Evolutionary conservation across 1,140 invertebrate genomes (phyloP).

Genomic region (Hypsibius dujardini): DNA sequence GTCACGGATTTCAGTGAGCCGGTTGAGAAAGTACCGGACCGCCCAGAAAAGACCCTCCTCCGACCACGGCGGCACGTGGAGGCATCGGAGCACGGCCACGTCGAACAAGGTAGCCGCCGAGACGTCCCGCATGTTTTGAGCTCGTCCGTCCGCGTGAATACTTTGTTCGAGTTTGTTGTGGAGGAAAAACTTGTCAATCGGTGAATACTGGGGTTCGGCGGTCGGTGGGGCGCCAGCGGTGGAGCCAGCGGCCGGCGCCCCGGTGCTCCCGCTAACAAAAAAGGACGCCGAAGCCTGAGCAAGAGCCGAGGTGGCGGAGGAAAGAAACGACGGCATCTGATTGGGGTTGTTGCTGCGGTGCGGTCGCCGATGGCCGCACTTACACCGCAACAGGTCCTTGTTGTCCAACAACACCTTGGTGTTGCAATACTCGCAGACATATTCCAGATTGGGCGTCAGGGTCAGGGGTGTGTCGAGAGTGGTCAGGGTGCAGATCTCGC

Average conservation of each 20-base stretch:
- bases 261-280: neutral
- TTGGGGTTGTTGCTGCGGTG: neutral
- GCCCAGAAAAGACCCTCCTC: slow-evolving; percentile 96
- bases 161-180: neutral
- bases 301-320: slow-evolving; percentile 4
- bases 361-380: slow-evolving; percentile 11
- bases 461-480: slow-evolving; percentile 19
- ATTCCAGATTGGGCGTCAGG: slow-evolving; percentile 25
- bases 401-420: slow-evolving; percentile 25
- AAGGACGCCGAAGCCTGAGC: neutral
- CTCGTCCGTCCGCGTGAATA: neutral
- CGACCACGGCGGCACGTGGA: slow-evolving; percentile 92
- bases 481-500: slow-evolving; percentile 29
- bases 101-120: slow-evolving; percentile 84
- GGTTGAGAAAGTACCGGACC: slow-evolving; percentile 50
- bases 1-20: slow-evolving; percentile 32
- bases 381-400: slow-evolving; percentile 7
- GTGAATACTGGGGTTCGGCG: slow-evolving; percentile 19
- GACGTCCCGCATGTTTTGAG: slow-evolving; percentile 38
- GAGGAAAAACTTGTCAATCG: slow-evolving; percentile 23
- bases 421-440: slow-evolving; percentile 32
- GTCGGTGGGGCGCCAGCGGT: slow-evolving; percentile 2
- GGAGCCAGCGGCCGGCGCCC: neutral
- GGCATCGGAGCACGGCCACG: slow-evolving; percentile 77
- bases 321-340: neutral